Evolutionary conservation across 2,888 invertebrate genomes (phyloP).

Genomic region (Drosophila imparisetae): DNA sequence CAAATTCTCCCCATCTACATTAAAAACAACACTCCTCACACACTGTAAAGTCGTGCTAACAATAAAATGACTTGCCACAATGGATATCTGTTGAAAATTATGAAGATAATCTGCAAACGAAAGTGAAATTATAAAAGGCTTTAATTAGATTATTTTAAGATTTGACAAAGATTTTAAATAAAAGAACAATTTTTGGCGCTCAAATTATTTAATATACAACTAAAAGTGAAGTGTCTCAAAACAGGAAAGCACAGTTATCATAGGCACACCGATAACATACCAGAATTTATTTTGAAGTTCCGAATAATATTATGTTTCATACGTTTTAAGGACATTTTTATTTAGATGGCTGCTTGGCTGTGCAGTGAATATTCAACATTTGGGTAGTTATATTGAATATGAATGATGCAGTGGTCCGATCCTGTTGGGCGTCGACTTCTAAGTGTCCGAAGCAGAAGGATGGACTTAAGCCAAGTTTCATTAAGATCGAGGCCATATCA

Average conservation of each 20-base stretch:
- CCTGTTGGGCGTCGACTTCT: not conserved
- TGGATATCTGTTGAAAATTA: not conserved
- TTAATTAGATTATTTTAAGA: not conserved
- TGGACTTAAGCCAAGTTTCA: not conserved
- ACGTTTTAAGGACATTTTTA: not conserved
- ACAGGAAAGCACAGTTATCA: not conserved
- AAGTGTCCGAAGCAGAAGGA: not conserved
- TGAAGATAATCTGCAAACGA: not conserved
- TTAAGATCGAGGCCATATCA: too few species aligned
- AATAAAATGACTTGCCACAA: conserved; percentile 1
- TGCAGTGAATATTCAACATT: not conserved
- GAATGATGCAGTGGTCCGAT: not conserved
- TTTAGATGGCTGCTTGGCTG: not conserved
- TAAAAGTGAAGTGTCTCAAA: not conserved
- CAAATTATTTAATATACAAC: not conserved
- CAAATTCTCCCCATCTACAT: not conserved
- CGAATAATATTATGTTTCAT: not conserved
- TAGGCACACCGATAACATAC: not conserved
- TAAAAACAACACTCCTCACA: not conserved
- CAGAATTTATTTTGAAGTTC: not conserved
- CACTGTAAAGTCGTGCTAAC: not conserved
- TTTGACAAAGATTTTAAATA: not conserved
- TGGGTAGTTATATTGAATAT: not conserved
- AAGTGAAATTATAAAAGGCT: not conserved
- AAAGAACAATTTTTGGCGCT: not conserved